These are phyloP conservation scores for Ia io DNA, from an alignment of 2,113 vertebrate genomes.

Conservation along the genomic window DNA sequence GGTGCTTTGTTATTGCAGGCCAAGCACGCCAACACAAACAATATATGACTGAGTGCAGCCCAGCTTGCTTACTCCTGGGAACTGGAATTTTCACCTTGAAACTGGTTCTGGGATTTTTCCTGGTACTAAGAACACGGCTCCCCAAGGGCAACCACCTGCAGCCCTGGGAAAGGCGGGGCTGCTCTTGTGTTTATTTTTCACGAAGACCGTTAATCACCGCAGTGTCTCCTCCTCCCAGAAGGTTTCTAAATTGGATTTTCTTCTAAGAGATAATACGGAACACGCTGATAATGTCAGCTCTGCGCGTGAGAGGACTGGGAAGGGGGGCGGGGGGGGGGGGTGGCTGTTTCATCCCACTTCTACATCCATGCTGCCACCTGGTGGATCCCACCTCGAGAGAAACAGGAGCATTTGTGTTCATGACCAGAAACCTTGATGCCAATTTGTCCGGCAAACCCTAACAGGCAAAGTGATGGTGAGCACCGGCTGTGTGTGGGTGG, in stretches of 20 bases:
- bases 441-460: background rate
- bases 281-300: background rate
- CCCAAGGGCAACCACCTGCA: background rate
- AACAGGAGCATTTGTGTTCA: background rate
- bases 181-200: background rate
- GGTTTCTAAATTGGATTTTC: constrained; percentile 37
- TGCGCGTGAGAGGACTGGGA: background rate
- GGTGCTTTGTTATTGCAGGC: background rate
- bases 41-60: background rate
- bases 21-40: background rate
- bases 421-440: background rate
- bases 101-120: background rate
- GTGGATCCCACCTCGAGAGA: background rate
- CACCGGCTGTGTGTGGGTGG: rapidly evolving
- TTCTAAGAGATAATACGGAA: background rate
- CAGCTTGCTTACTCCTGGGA: background rate
- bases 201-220: background rate
- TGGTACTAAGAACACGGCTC: background rate
- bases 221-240: background rate
- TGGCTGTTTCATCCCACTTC: background rate
- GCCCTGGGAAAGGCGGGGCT: background rate
- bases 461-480: background rate
- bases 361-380: constrained; percentile 59
- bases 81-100: background rate
- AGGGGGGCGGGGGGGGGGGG: no score